A percentile compares a stretch with the other conserved stretches of the same genome.
These are phyloP conservation scores for Lithodes maja DNA, from an alignment of 2,888 invertebrate species.

Conservation along the genomic window DNA sequence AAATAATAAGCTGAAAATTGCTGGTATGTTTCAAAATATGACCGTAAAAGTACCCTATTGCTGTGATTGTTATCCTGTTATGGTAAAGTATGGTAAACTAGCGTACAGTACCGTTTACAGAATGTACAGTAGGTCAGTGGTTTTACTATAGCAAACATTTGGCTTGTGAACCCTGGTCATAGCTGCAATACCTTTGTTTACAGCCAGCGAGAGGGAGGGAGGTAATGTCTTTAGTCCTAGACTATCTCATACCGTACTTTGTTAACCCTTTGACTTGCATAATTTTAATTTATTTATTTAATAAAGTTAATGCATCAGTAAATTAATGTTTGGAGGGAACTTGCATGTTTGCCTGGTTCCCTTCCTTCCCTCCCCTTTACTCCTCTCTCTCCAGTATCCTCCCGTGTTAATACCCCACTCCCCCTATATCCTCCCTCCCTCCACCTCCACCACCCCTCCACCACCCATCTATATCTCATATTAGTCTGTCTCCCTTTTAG, in stretches of 20 bases:
- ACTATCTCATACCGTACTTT: background rate
- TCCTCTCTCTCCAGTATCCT: background rate
- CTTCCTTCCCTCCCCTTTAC: background rate
- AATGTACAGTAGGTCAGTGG: too few relatives aligned
- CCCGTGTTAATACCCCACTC: background rate
- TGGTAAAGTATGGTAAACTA: background rate
- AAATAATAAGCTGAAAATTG: too few relatives aligned
- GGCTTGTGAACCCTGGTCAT: background rate
- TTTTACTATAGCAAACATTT: too few relatives aligned
- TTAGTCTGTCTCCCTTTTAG: too few relatives aligned
- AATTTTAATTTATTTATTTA: background rate
- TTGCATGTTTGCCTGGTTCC: background rate
- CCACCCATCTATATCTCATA: background rate
- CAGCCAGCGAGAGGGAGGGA: constrained; percentile 20
- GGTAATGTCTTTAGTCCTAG: background rate
- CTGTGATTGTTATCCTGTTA: background rate
- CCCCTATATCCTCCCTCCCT: background rate
- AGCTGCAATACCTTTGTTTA: constrained; percentile 2
- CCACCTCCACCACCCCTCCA: background rate
- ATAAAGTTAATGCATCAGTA: too few relatives aligned
- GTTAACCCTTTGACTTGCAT: background rate
- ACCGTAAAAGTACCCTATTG: too few relatives aligned
- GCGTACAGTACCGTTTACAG: too few relatives aligned
- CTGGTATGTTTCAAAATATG: too few relatives aligned
- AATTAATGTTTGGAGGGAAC: background rate